Conservation (phyloP, 2,113 vertebrate species). For the Cyanoramphus novaezelandiae region DNA sequence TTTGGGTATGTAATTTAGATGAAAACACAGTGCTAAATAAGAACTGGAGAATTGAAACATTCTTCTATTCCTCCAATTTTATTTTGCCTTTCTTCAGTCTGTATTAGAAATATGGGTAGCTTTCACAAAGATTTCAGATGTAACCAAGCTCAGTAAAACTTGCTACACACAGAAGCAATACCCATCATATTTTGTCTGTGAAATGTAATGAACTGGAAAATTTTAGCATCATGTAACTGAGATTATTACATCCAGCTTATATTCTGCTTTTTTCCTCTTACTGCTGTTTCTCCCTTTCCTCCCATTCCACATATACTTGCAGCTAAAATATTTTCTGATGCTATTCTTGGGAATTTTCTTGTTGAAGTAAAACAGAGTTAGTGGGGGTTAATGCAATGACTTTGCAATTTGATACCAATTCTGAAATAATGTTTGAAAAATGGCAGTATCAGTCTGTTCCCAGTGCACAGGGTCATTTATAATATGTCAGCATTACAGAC, state of each 20-base stretch:
- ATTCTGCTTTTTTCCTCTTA: not conserved
- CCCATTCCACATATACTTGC: not conserved
- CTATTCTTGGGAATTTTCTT: not conserved
- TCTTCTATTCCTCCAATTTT: not conserved
- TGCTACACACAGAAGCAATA: not conserved
- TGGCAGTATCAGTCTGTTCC: not conserved
- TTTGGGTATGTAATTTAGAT: not conserved
- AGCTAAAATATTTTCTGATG: not conserved
- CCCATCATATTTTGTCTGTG: not conserved
- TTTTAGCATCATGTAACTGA: not conserved
- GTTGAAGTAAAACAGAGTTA: not conserved
- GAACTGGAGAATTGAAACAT: not conserved
- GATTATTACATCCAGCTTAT: not conserved
- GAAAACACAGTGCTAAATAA: not conserved
- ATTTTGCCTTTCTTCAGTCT: not conserved
- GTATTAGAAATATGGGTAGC: not conserved
- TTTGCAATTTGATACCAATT: not conserved
- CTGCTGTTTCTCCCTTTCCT: not conserved
- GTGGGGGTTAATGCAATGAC: not conserved
- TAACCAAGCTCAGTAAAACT: not conserved
- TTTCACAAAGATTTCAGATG: not conserved
- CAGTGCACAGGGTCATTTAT: not conserved
- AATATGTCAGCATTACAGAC: not conserved
- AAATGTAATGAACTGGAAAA: not conserved
- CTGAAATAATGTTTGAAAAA: not conserved